phyloP scores from a whole-genome alignment of 2,888 invertebrate genomes.

The Malthinus flaveolus region DNA sequence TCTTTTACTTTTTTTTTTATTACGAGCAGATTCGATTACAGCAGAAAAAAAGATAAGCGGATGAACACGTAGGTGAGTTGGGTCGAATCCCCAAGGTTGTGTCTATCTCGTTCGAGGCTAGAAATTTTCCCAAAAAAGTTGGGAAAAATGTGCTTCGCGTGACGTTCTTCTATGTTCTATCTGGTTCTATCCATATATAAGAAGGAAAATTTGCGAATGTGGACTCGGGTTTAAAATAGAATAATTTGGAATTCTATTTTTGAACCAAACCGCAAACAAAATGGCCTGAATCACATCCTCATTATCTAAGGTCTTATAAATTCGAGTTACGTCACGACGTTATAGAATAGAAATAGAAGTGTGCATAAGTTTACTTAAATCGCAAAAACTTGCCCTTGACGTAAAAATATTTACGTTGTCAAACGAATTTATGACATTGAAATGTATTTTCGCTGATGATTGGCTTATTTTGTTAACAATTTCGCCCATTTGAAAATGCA shows the following conservation, averaged over 20 bases:
- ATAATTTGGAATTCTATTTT: too few species aligned
- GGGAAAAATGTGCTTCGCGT: background rate
- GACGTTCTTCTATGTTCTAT: too few species aligned
- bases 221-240: too few species aligned
- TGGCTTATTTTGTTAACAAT: background rate
- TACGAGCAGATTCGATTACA: background rate
- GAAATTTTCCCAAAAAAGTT: constrained; percentile 13
- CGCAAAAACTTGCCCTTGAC: constrained; percentile 26
- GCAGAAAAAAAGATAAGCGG: too few species aligned
- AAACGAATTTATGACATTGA: constrained; percentile 27
- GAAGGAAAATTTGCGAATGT: too few species aligned
- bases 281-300: constrained; percentile 22
- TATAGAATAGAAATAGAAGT: constrained; percentile 8
- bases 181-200: too few species aligned
- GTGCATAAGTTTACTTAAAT: constrained; percentile 13
- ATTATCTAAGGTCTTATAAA: constrained; percentile 9
- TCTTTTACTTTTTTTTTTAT: constrained; percentile 4
- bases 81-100: constrained; percentile 31
- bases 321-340: constrained; percentile 12
- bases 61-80: constrained; percentile 19
- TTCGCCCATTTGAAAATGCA: background rate
- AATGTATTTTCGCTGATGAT: constrained; percentile 19
- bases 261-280: background rate
- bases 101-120: constrained; percentile 24
- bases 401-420: constrained; percentile 15